Base-by-base conservation (phyloP, 2,113 vertebrate species). In the Calidris pugnax region DNA sequence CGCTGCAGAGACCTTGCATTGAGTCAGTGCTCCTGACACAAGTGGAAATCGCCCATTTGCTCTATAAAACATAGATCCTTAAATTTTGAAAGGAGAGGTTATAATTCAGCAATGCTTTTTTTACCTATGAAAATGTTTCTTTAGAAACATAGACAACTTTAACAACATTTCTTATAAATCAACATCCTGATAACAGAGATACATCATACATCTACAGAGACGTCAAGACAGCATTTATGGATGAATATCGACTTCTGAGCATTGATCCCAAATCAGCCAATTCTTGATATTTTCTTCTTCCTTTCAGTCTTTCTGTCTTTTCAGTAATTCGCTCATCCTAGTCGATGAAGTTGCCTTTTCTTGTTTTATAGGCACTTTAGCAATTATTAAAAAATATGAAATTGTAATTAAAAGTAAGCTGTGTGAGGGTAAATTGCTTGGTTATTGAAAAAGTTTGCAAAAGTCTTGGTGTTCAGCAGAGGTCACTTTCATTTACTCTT, bases 1-100 rank as follows among this genome's bases (percentile, higher is more conserved):
- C 2, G 0, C 57, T 81, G n/a, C n/a, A 30, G 56, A 39, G 1
- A 0, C 45, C 51, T 80, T 53, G 26, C 19, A 28, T 35, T 1
- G 1, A 21, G 15, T 32, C 53, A 78, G 9, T 2, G 1, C 19
- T 56, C 57, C 55, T 39, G 71, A 22, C 45, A 35, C 17, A 48
- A 60, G 15, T 2, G 12, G 30, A 20, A 77, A 57, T 50, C 16
- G 9, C 22, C 12, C 2, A 0, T 33, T 57, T 51, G 7, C 7
- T 23, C 35, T 20, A 5, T 33, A 41, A 78, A 81, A 45, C 9
- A 6, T 24, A 23, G n/a, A 28, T 35, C 18, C 19, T 51, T 47
- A 82, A 59, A 37, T 27, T 41, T 14, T 24, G 35, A 71, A 4
- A 33, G 26, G n/a, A 48, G 64, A 72, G 9, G 12, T 24, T 67